These are phyloP conservation scores for Centropristis striata DNA, from an alignment of 2,113 vertebrate genomes.

Conservation along the genomic window DNA sequence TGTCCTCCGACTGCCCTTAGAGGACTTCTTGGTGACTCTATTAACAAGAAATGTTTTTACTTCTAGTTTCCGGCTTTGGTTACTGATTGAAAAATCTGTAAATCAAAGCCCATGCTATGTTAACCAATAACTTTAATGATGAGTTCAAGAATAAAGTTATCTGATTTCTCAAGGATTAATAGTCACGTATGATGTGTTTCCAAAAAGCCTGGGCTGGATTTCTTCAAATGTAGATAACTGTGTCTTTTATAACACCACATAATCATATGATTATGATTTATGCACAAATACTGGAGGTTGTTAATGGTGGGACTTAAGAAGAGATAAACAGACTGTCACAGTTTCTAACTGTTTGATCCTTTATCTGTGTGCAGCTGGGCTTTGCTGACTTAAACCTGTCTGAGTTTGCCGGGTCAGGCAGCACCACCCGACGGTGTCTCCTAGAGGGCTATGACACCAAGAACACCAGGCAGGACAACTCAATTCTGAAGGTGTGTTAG, in stretches of 20 bases:
- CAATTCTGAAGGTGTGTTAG: conserved; percentile 95
- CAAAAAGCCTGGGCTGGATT: not conserved
- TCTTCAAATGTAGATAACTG: not conserved
- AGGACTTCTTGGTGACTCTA: conserved; percentile 3
- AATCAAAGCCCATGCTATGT: conserved; percentile 28
- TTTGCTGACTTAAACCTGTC: conserved; percentile 98
- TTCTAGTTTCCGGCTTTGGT: conserved; percentile 40
- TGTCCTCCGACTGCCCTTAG: not conserved
- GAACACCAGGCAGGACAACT: conserved; percentile 97
- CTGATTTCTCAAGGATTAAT: conserved; percentile 8
- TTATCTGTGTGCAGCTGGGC: conserved; percentile 88
- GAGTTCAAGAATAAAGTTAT: conserved; percentile 18
- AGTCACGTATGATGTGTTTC: not conserved
- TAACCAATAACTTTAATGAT: conserved; percentile 61
- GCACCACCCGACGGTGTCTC: conserved; percentile 92
- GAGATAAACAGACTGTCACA: not conserved
- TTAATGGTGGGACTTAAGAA: not conserved
- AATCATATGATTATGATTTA: not conserved
- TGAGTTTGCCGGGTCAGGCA: conserved; percentile 97
- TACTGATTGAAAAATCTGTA: conserved; percentile 63
- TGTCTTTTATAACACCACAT: not conserved
- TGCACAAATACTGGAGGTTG: not conserved
- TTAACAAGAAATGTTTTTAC: conserved; percentile 25
- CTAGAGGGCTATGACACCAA: conserved; percentile 98
- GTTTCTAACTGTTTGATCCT: conserved; percentile 1